A percentile compares a stretch with the other conserved stretches of the same genome.
phyloP scores from a whole-genome alignment of 1,140 invertebrate species.

The Cyrtorhinus lividipennis region DNA sequence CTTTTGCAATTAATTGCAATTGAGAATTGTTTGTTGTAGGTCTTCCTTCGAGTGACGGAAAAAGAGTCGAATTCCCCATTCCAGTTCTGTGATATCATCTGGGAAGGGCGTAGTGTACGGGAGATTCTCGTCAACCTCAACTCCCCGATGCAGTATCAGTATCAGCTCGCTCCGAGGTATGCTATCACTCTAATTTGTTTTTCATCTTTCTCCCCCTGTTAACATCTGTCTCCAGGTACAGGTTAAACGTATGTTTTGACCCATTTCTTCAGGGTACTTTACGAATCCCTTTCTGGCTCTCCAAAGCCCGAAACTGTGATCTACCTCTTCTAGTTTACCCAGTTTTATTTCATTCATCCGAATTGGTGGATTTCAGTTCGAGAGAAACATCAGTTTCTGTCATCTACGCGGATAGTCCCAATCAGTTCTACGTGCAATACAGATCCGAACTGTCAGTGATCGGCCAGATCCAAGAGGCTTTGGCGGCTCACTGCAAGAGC shows the following conservation, averaged over 20 bases:
- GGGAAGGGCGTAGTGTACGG: conserved; percentile 39
- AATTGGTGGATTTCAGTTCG: conserved; percentile 23
- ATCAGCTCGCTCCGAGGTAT: conserved; percentile 33
- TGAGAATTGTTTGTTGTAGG: no score
- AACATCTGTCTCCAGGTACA: no score
- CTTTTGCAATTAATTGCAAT: no score
- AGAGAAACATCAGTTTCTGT: conserved; percentile 40
- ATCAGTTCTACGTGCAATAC: conserved; percentile 52
- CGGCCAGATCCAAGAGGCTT: conserved; percentile 37
- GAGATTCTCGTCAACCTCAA: conserved; percentile 33
- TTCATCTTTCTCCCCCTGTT: no score
- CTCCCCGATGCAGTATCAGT: conserved; percentile 32
- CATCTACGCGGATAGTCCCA: conserved; percentile 50
- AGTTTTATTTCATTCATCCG: no score
- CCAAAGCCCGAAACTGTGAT: no score
- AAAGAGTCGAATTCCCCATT: conserved; percentile 45
- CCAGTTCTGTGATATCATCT: conserved; percentile 51
- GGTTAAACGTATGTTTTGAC: no score
- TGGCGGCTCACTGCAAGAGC: conserved; percentile 27
- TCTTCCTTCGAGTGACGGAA: conserved; percentile 45
- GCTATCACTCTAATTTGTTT: neutral
- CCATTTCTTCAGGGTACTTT: neutral
- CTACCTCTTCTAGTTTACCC: no score
- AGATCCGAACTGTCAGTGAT: conserved; percentile 26
- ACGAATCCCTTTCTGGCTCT: no score